A percentile compares a stretch with the other conserved stretches of the same genome.
Evolutionary conservation across 2,113 vertebrate species (phyloP).

Genomic region (Recurvirostra avosetta): DNA sequence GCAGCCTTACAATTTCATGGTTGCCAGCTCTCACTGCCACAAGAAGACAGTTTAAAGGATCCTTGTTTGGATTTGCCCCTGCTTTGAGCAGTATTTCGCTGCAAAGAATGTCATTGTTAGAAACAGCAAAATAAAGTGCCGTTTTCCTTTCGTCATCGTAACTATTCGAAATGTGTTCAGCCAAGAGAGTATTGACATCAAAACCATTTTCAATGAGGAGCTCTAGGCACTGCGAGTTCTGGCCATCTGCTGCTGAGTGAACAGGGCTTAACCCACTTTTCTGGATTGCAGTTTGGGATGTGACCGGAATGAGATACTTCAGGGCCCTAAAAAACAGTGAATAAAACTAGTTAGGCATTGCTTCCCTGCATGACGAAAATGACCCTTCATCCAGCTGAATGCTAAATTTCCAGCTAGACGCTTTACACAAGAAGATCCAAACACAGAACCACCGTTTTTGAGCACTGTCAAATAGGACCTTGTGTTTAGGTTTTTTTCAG

Average conservation of each 20-base stretch:
- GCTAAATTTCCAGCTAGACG: background rate
- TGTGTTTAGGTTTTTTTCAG: background rate
- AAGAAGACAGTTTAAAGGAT: conserved; percentile 86
- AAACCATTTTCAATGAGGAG: conserved; percentile 80
- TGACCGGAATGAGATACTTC: conserved; percentile 82
- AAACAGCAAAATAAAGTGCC: conserved; percentile 81
- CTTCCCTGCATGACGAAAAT: background rate
- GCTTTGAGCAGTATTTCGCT: conserved; percentile 77
- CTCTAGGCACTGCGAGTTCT: conserved; percentile 79
- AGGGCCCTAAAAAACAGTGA: conserved; percentile 69
- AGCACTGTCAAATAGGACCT: background rate
- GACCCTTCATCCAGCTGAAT: background rate
- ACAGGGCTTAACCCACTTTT: conserved; percentile 81
- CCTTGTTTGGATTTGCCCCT: conserved; percentile 80
- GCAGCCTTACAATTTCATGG: conserved; percentile 81
- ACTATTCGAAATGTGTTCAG: conserved; percentile 77
- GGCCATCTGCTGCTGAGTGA: conserved; percentile 83
- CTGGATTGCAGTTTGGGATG: conserved; percentile 77
- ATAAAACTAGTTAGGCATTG: background rate
- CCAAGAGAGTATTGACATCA: conserved; percentile 80
- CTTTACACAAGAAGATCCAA: background rate
- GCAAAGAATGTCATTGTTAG: conserved; percentile 81
- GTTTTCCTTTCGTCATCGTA: conserved; percentile 81
- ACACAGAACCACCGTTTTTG: background rate
- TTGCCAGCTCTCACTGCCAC: conserved; percentile 82